Conservation (phyloP, 2,888 invertebrate genomes). For the Papilio gigon region DNA sequence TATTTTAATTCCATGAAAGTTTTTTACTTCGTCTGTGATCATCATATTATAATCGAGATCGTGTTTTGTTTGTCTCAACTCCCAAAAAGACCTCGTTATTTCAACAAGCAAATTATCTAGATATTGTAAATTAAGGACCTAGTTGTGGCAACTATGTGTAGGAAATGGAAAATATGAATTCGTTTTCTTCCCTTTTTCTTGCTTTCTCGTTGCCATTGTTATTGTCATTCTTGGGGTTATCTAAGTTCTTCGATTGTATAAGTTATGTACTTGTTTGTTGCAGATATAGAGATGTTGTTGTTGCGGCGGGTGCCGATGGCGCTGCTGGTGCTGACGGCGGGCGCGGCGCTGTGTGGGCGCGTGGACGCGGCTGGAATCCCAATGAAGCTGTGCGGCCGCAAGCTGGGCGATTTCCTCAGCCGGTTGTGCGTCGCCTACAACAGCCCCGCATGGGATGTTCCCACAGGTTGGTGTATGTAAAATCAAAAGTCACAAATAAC, state of each 20-base stretch:
- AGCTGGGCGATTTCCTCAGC: conserved; percentile 74
- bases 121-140: no score
- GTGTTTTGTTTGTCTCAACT: no score
- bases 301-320: conserved; percentile 59
- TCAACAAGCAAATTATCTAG: no score
- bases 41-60: not conserved
- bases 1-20: not conserved
- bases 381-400: conserved; percentile 72
- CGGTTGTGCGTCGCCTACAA: conserved; percentile 74
- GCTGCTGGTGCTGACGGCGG: conserved; percentile 61
- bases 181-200: no score
- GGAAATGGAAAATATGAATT: no score
- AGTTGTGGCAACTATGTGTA: no score
- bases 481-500: no score
- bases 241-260: not conserved
- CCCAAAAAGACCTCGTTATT: no score
- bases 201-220: no score
- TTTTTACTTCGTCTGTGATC: not conserved
- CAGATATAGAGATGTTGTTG: conserved; percentile 63
- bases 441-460: conserved; percentile 75
- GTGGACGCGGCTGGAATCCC: conserved; percentile 59
- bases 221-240: no score
- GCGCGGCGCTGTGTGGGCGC: conserved; percentile 59
- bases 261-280: conserved; percentile 42
- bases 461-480: conserved; percentile 59